Evolutionary conservation across 35 echinoderm and acorn worm species (phyloP).

Genomic region (Ptychodera flava): DNA sequence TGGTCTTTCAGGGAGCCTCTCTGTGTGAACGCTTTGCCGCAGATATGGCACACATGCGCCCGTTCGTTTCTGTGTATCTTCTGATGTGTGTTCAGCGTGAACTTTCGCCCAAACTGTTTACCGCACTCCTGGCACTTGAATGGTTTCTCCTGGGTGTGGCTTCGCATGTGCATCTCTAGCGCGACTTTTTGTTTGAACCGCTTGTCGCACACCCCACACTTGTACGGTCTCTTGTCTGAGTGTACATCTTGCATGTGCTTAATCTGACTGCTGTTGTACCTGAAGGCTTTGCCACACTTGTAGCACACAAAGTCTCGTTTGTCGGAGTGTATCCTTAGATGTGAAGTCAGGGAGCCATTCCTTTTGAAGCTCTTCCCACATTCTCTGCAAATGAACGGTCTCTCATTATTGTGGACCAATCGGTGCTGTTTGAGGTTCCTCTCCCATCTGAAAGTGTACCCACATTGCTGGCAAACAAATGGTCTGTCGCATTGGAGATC

Average conservation of each 20-base stretch:
- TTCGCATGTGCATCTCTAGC: constrained; percentile 8
- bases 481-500: too few species aligned
- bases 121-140: constrained; percentile 18
- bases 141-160: constrained; percentile 16
- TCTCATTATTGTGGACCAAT: constrained; percentile 20
- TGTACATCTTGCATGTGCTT: constrained; percentile 22
- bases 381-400: constrained; percentile 29
- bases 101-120: constrained; percentile 17
- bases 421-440: neutral
- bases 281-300: neutral
- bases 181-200: constrained; percentile 22
- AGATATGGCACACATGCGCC: too few species aligned
- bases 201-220: constrained; percentile 20
- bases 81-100: constrained; percentile 20
- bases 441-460: neutral
- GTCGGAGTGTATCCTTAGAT: neutral
- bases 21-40: too few species aligned
- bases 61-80: too few species aligned
- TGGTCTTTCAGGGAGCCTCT: too few species aligned
- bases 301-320: neutral
- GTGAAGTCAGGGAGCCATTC: neutral
- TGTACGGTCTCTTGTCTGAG: constrained; percentile 12
- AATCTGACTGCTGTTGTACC: neutral
- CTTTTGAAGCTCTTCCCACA: constrained; percentile 38
- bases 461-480: neutral